Conservation (phyloP, 2,888 invertebrate genomes). For the Dynastes maya region DNA sequence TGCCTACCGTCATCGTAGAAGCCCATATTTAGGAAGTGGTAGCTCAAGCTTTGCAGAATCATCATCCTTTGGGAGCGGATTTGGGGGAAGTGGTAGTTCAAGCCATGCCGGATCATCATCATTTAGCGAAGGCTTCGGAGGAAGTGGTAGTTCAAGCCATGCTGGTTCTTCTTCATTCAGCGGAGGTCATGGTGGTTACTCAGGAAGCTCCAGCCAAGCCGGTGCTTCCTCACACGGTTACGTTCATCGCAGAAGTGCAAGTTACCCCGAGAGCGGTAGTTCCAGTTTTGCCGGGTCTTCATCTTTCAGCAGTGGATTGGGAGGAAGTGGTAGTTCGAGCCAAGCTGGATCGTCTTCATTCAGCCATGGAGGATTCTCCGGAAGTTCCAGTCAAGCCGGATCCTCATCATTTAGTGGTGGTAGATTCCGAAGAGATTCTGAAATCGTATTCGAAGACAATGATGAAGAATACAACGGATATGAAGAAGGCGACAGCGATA, state of each 20-base stretch:
- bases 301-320: slow-evolving; percentile 9
- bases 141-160: slow-evolving; percentile 31
- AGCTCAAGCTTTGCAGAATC: slow-evolving; percentile 30
- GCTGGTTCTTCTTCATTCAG: slow-evolving; percentile 17
- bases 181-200: neutral
- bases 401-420: slow-evolving; percentile 2
- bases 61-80: neutral
- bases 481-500: neutral
- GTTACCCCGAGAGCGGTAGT: slow-evolving; percentile 5
- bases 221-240: neutral
- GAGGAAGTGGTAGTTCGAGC: slow-evolving; percentile 6
- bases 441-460: neutral
- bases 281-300: slow-evolving; percentile 22
- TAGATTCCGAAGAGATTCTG: neutral
- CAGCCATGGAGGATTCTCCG: neutral
- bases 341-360: slow-evolving; percentile 23
- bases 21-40: neutral
- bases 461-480: too few relatives aligned
- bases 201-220: neutral
- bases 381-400: slow-evolving; percentile 10
- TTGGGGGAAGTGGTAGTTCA: slow-evolving; percentile 6
- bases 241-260: neutral
- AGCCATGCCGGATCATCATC: slow-evolving; percentile 27
- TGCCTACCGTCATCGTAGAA: neutral
- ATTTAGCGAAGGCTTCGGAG: neutral